These are phyloP conservation scores for Hedya salicella DNA, from an alignment of 2,888 invertebrate species.

Conservation along the genomic window DNA sequence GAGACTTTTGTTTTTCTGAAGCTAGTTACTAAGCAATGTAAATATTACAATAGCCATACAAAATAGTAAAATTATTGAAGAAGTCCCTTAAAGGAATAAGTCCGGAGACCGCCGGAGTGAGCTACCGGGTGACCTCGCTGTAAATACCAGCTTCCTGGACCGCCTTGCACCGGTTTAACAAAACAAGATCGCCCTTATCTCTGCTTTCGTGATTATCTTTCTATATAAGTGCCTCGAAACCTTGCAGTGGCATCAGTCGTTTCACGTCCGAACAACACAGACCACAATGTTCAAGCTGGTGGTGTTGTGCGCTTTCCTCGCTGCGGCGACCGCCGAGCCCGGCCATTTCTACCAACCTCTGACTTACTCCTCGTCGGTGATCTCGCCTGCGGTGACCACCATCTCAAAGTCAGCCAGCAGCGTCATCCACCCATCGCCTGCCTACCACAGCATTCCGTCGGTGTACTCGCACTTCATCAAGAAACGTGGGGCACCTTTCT, in stretches of 20 bases:
- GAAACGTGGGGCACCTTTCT: conserved; percentile 55
- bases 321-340: conserved; percentile 80
- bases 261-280: conserved; percentile 69
- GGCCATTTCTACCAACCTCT: conserved; percentile 52
- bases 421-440: conserved; percentile 73
- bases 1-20: too few species aligned
- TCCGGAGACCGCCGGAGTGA: conserved; percentile 26
- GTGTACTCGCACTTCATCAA: conserved; percentile 65
- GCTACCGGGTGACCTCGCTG: conserved; percentile 59
- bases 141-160: conserved; percentile 78
- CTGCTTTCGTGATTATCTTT: conserved; percentile 61
- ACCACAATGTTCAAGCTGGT: conserved; percentile 82
- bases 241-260: conserved; percentile 69
- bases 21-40: too few species aligned
- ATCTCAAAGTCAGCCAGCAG: conserved; percentile 73
- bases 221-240: conserved; percentile 69
- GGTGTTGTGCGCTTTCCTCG: conserved; percentile 86
- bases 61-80: too few species aligned
- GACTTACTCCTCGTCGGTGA: conserved; percentile 56
- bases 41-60: too few species aligned
- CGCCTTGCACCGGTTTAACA: conserved; percentile 72
- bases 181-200: conserved; percentile 72
- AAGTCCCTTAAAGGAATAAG: too few species aligned
- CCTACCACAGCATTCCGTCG: conserved; percentile 59
- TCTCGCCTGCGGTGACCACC: conserved; percentile 66